phyloP scores from a whole-genome alignment of 2,888 invertebrate species.

The Chymomyza amoena region DNA sequence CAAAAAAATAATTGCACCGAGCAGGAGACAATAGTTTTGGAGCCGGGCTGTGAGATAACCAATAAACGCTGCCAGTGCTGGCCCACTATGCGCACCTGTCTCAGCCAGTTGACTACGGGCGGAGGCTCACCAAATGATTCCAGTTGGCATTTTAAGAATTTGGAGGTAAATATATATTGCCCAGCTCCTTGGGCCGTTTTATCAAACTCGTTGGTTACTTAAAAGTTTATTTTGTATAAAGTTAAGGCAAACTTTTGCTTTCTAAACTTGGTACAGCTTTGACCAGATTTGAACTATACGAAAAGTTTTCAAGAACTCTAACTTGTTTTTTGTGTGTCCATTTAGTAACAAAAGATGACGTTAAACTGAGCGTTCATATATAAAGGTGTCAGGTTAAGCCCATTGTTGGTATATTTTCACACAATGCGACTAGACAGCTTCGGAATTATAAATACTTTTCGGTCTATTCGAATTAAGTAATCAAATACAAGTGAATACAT shows the following conservation, averaged over 20 bases:
- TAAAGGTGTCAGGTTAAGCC: no score
- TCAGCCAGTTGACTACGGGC: constrained; percentile 63
- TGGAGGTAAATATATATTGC: constrained; percentile 67
- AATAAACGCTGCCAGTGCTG: constrained; percentile 79
- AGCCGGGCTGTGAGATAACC: constrained; percentile 78
- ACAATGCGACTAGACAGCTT: no score
- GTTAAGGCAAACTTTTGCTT: background rate
- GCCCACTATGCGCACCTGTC: constrained; percentile 77
- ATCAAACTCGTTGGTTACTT: background rate
- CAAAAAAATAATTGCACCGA: constrained; percentile 75
- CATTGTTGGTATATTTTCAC: no score
- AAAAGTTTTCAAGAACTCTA: background rate
- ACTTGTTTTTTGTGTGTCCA: no score
- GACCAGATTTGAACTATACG: background rate
- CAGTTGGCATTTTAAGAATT: constrained; percentile 78
- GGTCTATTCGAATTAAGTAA: no score
- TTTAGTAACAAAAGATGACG: no score
- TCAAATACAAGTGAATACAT: no score
- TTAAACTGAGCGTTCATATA: background rate
- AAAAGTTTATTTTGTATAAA: background rate
- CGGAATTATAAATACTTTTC: no score
- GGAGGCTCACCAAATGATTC: constrained; percentile 70
- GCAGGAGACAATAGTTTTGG: constrained; percentile 75
- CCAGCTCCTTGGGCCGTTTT: background rate
- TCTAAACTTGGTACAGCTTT: background rate